Conservation (phyloP, 2,797 vertebrate species). For the Lophura swinhoii region DNA sequence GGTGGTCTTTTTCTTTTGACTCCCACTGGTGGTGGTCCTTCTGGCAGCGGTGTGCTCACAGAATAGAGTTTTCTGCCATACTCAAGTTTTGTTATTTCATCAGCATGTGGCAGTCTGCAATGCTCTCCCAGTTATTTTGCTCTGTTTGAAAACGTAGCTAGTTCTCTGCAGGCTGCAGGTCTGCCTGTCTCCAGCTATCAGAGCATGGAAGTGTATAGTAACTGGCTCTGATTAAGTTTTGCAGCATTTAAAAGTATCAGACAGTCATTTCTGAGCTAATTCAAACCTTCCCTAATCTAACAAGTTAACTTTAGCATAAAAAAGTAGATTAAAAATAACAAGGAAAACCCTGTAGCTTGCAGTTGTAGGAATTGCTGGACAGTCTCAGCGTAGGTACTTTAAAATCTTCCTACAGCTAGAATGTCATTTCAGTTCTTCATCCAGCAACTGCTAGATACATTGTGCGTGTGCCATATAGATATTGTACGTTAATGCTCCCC, state of each 20-base stretch:
- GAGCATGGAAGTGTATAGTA: not conserved
- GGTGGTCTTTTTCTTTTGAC: not conserved
- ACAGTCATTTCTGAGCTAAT: not conserved
- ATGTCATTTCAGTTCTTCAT: not conserved
- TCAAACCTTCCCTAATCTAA: not conserved
- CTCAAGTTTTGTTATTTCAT: slow-evolving; percentile 7
- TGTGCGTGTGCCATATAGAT: not conserved
- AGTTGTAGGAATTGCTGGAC: not conserved
- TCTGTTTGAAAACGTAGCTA: slow-evolving; percentile 2
- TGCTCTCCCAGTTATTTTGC: not conserved
- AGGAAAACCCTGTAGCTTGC: not conserved
- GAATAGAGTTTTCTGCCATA: slow-evolving; percentile 26
- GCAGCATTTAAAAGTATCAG: not conserved
- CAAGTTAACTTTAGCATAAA: not conserved
- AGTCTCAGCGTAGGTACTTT: not conserved
- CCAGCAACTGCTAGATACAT: not conserved
- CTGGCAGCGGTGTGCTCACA: not conserved
- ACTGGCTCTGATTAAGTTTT: not conserved
- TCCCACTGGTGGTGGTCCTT: slow-evolving; percentile 1
- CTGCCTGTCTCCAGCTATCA: not conserved
- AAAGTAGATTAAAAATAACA: not conserved
- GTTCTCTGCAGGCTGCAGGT: not conserved
- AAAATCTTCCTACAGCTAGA: not conserved
- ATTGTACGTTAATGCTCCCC: not conserved
- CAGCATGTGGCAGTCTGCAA: not conserved